Base-by-base conservation (phyloP, 2,113 vertebrate genomes). In the Dascyllus trimaculatus region DNA sequence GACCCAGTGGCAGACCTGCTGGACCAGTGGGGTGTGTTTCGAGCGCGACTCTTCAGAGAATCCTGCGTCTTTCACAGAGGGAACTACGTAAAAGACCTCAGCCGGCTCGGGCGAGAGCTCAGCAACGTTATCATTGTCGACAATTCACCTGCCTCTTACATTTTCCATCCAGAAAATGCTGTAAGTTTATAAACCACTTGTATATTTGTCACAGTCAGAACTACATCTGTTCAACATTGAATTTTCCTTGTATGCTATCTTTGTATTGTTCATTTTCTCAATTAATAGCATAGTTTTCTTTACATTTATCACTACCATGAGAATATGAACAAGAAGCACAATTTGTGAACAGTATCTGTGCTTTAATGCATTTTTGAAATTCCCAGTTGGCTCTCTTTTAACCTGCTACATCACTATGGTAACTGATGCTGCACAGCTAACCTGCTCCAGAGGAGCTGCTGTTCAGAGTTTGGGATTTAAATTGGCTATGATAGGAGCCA, bases 161-260 rank as follows among this genome's bases (percentile, higher is more conserved):
- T 98, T 95, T 99, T 99, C 94, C 98, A 99, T 71, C 98, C 98
- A 4, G 98, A 99, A 95, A 99, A 99, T 78, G 98, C 98, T 93
- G 98, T 99, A 72, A 97, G 97, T 98, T 63, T 9, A 11, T 45
- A 9, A 7, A 46, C 1, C 8, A 11, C 1, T n/a, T 18, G 40
- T 58, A 29, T 26, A 48, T 32, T 51, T 43, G 22, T 70, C 29
- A 62, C 49, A 43, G 21, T 35, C 18, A 11, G 29, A 6, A 15
- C 9, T 18, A 0, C 11, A 9, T 22, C 3, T 52, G 53, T 56
- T 19, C 13, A n/a, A 54, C 10, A 29, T 2, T 29, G 29, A 5
- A 29, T 29, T 62, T 13, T 13, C 38, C 38, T 2, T 40, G 38
- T 40, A 5, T 40, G 9, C 38, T 40, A 13, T 40, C 2, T 1